Conservation (phyloP, 2,888 invertebrate species). For the Spodoptera littoralis region DNA sequence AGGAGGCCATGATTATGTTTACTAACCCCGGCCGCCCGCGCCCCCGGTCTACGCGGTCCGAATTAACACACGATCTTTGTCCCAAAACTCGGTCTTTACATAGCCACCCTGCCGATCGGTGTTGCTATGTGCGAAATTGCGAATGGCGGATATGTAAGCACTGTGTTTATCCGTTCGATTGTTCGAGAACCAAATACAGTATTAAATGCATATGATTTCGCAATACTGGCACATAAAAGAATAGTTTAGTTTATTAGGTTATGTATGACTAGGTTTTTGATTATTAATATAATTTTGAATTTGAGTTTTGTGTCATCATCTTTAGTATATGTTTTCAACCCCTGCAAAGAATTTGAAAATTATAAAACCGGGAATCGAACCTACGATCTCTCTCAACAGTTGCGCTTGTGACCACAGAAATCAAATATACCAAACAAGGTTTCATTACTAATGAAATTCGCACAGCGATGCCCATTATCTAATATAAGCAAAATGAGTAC, state of each 20-base stretch:
- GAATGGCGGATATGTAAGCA: slow-evolving; percentile 52
- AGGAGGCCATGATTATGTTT: slow-evolving; percentile 86
- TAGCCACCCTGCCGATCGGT: slow-evolving; percentile 61
- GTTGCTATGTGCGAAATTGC: slow-evolving; percentile 65
- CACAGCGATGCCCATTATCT: too few species aligned
- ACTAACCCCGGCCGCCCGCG: slow-evolving; percentile 80
- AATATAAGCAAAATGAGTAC: too few species aligned
- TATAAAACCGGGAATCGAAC: too few species aligned
- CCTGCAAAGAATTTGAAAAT: too few species aligned
- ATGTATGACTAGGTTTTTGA: too few species aligned
- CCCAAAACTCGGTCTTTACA: slow-evolving; percentile 71
- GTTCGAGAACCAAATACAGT: slow-evolving; percentile 42
- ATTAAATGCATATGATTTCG: slow-evolving; percentile 21
- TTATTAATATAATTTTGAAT: too few species aligned
- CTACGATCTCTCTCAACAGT: too few species aligned
- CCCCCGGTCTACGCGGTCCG: slow-evolving; percentile 81
- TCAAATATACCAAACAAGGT: too few species aligned
- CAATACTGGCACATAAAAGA: slow-evolving; percentile 19
- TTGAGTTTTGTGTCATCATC: too few species aligned
- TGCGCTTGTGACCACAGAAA: too few species aligned
- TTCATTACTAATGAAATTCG: too few species aligned
- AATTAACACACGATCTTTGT: slow-evolving; percentile 87
- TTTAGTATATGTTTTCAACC: too few species aligned
- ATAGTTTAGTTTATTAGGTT: slow-evolving; percentile 6
- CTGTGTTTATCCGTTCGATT: slow-evolving; percentile 47